phyloP scores from a whole-genome alignment of 2,888 invertebrate species.

The Rhogogaster chlorosoma region DNA sequence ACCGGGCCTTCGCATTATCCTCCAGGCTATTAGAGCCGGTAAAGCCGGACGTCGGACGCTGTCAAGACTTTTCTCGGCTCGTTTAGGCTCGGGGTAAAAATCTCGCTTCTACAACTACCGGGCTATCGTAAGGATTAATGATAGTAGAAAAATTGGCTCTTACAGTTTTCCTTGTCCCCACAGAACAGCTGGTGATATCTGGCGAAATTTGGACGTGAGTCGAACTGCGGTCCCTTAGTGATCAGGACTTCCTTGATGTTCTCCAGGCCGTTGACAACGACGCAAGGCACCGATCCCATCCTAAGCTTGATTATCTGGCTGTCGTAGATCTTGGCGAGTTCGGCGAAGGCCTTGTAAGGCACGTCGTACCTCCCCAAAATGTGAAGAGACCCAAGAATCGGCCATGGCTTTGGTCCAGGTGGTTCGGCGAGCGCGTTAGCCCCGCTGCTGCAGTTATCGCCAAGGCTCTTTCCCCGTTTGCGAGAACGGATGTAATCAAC shows the following conservation, averaged over 20 bases:
- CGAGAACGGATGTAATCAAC: conserved; percentile 63
- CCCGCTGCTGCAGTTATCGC: conserved; percentile 58
- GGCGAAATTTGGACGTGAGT: conserved; percentile 83
- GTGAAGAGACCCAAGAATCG: conserved; percentile 81
- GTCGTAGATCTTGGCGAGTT: conserved; percentile 78
- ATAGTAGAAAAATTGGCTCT: conserved; percentile 71
- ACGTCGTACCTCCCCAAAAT: conserved; percentile 81
- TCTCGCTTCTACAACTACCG: not conserved
- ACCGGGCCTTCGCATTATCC: conserved; percentile 42
- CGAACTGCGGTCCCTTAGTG: conserved; percentile 82
- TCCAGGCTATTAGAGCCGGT: conserved; percentile 35
- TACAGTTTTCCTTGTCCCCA: conserved; percentile 85
- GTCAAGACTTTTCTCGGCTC: conserved; percentile 28
- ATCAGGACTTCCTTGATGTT: conserved; percentile 82
- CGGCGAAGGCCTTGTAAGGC: conserved; percentile 82
- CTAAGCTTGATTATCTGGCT: conserved; percentile 81
- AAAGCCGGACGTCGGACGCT: conserved; percentile 41
- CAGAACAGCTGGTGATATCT: conserved; percentile 83
- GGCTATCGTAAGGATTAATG: not conserved
- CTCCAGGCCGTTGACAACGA: conserved; percentile 81
- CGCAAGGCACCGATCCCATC: conserved; percentile 80
- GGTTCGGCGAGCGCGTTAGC: conserved; percentile 71
- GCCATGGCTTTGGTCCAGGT: conserved; percentile 80
- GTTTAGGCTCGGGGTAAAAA: too few relatives aligned
- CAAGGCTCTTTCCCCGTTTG: conserved; percentile 31